These are phyloP conservation scores for Sphaerophoria taeniata DNA, from an alignment of 2,888 invertebrate genomes.

Conservation along the genomic window DNA sequence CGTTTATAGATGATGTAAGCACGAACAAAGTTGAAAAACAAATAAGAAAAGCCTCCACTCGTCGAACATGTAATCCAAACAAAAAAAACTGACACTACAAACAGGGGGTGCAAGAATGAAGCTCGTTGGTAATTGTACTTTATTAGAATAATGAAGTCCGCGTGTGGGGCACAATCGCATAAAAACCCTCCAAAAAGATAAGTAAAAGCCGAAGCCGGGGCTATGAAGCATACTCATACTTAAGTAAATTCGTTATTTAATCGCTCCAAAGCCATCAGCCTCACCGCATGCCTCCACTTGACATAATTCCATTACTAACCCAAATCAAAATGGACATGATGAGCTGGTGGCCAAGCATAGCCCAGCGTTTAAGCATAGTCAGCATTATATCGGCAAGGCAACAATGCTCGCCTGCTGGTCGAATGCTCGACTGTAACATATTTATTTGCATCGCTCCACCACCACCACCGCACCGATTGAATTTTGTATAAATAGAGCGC, in stretches of 20 bases:
- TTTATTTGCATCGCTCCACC: background rate
- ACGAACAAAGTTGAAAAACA: background rate
- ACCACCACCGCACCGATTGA: background rate
- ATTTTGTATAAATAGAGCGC: slow-evolving; percentile 5
- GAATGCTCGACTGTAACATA: slow-evolving; percentile 10
- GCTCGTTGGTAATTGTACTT: slow-evolving; percentile 51
- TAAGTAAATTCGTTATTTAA: slow-evolving; percentile 64
- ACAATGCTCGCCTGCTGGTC: no score
- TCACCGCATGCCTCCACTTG: slow-evolving; percentile 68
- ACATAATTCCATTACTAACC: slow-evolving; percentile 73
- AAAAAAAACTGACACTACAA: slow-evolving; percentile 17
- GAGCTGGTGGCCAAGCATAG: no score
- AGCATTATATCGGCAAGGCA: background rate
- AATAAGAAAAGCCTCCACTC: background rate
- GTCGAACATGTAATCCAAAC: slow-evolving; percentile 24
- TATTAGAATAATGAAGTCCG: slow-evolving; percentile 66
- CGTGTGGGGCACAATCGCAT: slow-evolving; percentile 61
- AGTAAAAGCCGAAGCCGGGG: slow-evolving; percentile 5
- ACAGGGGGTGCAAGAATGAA: background rate
- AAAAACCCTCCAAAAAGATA: slow-evolving; percentile 46
- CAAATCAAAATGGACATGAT: slow-evolving; percentile 3
- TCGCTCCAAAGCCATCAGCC: slow-evolving; percentile 45
- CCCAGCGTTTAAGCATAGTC: slow-evolving; percentile 37
- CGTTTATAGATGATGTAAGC: slow-evolving; percentile 1
- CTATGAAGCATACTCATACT: background rate